phyloP scores from a whole-genome alignment of 1,140 invertebrate genomes.

The Papilio polyxenes region DNA sequence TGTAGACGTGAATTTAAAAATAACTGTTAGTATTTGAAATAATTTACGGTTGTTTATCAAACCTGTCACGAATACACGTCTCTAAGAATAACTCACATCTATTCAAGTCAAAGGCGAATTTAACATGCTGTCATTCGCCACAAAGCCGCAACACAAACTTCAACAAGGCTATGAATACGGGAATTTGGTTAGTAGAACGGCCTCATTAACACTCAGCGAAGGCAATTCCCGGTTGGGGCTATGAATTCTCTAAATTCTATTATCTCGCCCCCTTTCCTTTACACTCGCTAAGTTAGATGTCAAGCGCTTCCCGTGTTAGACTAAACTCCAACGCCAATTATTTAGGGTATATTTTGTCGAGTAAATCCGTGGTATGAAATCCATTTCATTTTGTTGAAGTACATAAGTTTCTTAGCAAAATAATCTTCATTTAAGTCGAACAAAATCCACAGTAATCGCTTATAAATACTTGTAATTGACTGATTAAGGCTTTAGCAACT shows the following conservation, averaged over 20 bases:
- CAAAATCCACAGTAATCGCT: constrained; percentile 11
- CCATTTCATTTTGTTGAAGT: not conserved
- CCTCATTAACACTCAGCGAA: constrained; percentile 36
- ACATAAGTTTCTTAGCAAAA: not conserved
- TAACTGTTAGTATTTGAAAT: not conserved
- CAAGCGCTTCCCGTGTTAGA: constrained; percentile 10
- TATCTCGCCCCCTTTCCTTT: constrained; percentile 31
- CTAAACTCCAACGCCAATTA: not conserved
- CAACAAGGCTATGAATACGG: constrained; percentile 30
- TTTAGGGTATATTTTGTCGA: not conserved
- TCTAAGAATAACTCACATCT: constrained; percentile 14
- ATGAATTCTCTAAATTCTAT: constrained; percentile 38
- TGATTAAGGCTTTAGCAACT: constrained; percentile 28
- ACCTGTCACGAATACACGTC: not conserved
- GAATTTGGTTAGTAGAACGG: constrained; percentile 35
- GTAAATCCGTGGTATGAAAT: not conserved
- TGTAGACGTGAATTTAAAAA: not conserved
- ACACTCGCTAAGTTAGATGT: constrained; percentile 27
- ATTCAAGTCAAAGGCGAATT: constrained; percentile 15
- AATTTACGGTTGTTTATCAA: not conserved
- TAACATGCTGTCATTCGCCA: constrained; percentile 29
- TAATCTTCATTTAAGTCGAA: not conserved
- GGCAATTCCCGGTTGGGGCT: constrained; percentile 32
- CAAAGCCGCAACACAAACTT: constrained; percentile 30
- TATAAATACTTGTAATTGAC: constrained; percentile 27